Percentiles rank a stretch among this genome's conserved stretches.
phyloP scores from a whole-genome alignment of 2,888 invertebrate genomes.

The Dimorphilus gyrociliatus region DNA sequence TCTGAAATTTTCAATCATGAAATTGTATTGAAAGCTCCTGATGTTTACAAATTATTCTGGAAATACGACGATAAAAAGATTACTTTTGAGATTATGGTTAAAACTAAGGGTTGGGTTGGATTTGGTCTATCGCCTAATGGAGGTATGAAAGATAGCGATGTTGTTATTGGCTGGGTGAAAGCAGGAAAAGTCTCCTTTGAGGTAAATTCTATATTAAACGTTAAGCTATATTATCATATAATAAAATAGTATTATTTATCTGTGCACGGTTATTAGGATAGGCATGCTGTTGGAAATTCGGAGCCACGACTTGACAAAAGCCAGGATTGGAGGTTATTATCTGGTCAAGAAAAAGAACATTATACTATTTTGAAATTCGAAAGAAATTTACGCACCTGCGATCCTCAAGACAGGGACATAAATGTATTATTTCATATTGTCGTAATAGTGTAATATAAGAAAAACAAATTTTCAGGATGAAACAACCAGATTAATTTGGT shows the following conservation, averaged over 20 bases:
- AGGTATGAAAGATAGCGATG: constrained; percentile 4
- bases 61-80: constrained; percentile 2
- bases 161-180: constrained; percentile 5
- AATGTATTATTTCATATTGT: too few species aligned
- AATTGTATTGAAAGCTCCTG: not conserved
- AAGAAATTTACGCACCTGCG: constrained; percentile 3
- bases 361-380: constrained; percentile 5
- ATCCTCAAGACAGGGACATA: constrained; percentile 5
- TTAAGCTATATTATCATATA: too few species aligned
- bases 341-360: constrained; percentile 1
- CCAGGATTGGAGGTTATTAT: constrained; percentile 6
- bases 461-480: constrained; percentile 1
- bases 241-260: not conserved
- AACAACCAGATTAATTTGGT: constrained; percentile 1
- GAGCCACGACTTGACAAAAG: constrained; percentile 3
- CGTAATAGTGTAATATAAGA: too few species aligned
- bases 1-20: not conserved
- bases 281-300: constrained; percentile 1
- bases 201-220: too few species aligned
- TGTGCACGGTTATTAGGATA: constrained; percentile 3
- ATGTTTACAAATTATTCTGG: constrained; percentile 5
- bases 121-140: constrained; percentile 4
- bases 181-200: too few species aligned
- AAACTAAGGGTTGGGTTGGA: constrained; percentile 5
- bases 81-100: constrained; percentile 5